These are phyloP conservation scores for Malurus melanocephalus DNA, from an alignment of 2,113 vertebrate species.

Conservation along the genomic window DNA sequence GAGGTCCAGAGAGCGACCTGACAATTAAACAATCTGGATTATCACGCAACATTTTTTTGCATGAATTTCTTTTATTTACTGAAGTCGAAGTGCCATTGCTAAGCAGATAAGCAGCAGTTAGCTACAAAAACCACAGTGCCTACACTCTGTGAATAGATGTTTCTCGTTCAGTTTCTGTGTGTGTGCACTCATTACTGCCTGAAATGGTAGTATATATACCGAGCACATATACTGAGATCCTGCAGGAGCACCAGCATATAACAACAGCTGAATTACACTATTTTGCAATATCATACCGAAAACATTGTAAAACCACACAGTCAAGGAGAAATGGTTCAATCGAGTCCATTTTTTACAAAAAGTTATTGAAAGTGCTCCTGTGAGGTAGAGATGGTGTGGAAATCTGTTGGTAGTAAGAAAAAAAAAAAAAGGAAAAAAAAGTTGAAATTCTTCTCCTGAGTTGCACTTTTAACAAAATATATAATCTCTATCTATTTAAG, in stretches of 20 bases:
- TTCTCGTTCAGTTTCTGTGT: not conserved
- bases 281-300: not conserved
- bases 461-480: not conserved
- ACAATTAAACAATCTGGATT: not conserved
- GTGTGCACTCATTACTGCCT: not conserved
- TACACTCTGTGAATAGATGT: not conserved
- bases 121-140: not conserved
- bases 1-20: not conserved
- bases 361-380: not conserved
- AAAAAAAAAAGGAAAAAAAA: not conserved
- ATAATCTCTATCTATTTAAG: not conserved
- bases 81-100: not conserved
- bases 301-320: not conserved
- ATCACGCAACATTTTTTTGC: not conserved
- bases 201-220: not conserved
- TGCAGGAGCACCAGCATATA: not conserved
- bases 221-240: not conserved
- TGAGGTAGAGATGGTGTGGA: not conserved
- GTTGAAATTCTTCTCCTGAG: not conserved
- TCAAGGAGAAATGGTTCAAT: not conserved
- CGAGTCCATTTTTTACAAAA: not conserved
- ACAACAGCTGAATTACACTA: not conserved
- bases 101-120: not conserved
- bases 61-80: not conserved
- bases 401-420: not conserved